Evolutionary conservation across 92 coral and sea anemone genomes (phyloP).

Genomic region (Nematostella vectensis): DNA sequence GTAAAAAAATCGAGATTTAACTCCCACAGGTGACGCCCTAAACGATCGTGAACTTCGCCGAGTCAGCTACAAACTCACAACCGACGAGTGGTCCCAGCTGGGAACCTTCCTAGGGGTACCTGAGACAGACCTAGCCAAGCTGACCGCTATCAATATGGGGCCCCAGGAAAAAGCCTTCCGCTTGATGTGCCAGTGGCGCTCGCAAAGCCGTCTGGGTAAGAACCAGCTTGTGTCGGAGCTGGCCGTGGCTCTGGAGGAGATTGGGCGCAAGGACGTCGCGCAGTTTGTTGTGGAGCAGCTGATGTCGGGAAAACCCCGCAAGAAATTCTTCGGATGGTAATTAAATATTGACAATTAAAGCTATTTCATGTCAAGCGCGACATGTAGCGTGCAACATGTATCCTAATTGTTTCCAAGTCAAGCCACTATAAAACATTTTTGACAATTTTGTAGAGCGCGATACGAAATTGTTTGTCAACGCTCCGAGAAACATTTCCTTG

Average conservation of each 20-base stretch:
- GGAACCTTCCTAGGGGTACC: conserved; percentile 80
- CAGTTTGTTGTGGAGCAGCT: conserved; percentile 91
- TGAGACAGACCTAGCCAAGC: conserved; percentile 66
- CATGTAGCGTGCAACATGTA: no score
- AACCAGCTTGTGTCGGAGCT: conserved; percentile 79
- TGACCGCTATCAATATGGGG: conserved; percentile 72
- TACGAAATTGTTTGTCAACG: no score
- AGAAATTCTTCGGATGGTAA: conserved; percentile 87
- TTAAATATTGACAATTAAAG: no score
- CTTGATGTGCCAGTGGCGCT: conserved; percentile 69
- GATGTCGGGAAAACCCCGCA: conserved; percentile 79
- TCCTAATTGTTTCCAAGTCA: no score
- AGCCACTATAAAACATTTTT: no score
- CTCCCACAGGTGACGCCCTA: no score
- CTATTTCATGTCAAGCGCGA: no score
- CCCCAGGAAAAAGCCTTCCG: conserved; percentile 93
- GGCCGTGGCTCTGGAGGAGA: conserved; percentile 85
- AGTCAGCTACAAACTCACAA: conserved; percentile 83
- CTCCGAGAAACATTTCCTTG: no score
- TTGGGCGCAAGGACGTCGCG: conserved; percentile 88
- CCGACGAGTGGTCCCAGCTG: conserved; percentile 93
- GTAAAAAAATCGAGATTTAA: no score
- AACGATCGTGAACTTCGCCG: conserved; percentile 99
- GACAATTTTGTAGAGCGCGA: no score
- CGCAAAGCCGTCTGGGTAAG: conserved; percentile 48